phyloP scores from a whole-genome alignment of 1,140 invertebrate genomes.

The Aphelinus atriplicis region DNA sequence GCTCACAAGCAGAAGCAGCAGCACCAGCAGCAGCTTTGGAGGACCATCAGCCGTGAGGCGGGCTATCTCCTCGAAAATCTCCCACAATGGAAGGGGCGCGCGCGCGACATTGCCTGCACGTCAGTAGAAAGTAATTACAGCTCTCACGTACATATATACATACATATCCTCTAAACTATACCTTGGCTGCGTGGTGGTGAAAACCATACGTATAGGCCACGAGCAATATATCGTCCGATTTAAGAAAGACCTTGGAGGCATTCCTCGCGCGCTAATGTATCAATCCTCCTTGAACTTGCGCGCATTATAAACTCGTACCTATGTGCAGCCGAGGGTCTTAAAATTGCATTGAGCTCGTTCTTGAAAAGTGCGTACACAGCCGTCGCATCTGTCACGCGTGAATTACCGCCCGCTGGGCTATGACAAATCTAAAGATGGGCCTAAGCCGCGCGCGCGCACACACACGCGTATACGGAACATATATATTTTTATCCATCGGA shows the following conservation, averaged over 20 bases:
- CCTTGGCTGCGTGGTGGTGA: no score
- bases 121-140: no score
- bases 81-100: no score
- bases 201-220: no score
- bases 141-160: no score
- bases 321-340: not conserved
- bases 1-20: constrained; percentile 20
- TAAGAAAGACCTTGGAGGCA: no score
- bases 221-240: no score
- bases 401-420: constrained; percentile 19
- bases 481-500: constrained; percentile 36
- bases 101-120: no score
- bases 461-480: not conserved
- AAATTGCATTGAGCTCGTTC: not conserved
- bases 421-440: constrained; percentile 28
- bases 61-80: no score
- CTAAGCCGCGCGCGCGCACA: constrained; percentile 2
- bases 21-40: no score
- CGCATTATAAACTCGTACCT: not conserved
- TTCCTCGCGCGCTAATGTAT: not conserved
- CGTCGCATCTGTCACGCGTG: not conserved
- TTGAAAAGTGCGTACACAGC: not conserved
- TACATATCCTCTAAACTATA: no score
- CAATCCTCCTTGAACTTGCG: not conserved
- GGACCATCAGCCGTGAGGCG: not conserved